Evolutionary conservation across 53 echinoderm and acorn worm genomes (phyloP).

Genomic region (Mesocentrotus franciscanus): DNA sequence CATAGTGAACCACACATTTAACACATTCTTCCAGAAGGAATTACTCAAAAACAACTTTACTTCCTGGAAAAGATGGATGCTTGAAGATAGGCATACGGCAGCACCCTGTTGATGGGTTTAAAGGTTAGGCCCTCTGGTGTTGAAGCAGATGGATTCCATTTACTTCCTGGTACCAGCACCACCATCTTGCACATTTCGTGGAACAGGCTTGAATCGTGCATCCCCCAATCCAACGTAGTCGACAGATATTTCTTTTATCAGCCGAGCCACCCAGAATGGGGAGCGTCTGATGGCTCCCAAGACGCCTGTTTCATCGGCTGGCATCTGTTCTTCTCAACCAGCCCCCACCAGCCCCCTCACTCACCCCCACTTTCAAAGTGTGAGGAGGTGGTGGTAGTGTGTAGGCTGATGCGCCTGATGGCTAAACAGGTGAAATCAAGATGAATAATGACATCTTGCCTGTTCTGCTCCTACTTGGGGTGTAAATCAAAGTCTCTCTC

Average conservation of each 20-base stretch:
- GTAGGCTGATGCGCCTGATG: background rate
- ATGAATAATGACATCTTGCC: conserved; percentile 1
- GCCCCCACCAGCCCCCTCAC: background rate
- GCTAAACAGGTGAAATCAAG: background rate
- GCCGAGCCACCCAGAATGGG: background rate
- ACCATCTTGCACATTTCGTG: background rate
- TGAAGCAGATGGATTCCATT: background rate
- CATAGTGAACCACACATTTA: background rate
- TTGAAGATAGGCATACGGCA: background rate
- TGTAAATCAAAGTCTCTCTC: conserved; percentile 13
- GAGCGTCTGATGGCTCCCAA: conserved; percentile 1
- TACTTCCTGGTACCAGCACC: background rate
- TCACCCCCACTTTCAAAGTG: background rate
- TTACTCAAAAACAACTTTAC: background rate
- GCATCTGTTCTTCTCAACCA: background rate
- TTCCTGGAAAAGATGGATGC: background rate
- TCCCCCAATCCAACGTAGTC: background rate
- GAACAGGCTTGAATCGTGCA: background rate
- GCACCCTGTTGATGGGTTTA: background rate
- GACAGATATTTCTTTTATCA: background rate
- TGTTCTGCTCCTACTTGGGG: background rate
- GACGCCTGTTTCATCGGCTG: background rate
- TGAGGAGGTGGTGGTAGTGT: background rate
- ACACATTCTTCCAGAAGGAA: background rate
- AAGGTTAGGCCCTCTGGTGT: background rate